Conservation (phyloP, 2,888 invertebrate genomes). For the Rhamnusium bicolor region DNA sequence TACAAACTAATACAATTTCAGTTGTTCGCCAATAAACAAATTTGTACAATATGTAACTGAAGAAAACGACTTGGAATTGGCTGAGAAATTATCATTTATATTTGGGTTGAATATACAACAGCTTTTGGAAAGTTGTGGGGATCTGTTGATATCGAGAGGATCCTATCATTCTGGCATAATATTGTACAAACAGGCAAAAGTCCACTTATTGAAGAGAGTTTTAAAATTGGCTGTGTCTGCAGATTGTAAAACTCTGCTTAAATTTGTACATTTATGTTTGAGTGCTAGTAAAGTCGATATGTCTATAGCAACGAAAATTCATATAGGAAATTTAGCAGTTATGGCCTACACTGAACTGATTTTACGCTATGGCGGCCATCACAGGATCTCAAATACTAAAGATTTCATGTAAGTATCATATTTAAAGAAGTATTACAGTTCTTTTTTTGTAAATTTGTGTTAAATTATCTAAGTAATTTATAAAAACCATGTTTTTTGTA, state of each 20-base stretch:
- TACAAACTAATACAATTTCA: conserved; percentile 47
- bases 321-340: conserved; percentile 78
- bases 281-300: conserved; percentile 73
- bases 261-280: conserved; percentile 75
- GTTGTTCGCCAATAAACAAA: conserved; percentile 71
- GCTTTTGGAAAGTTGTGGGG: conserved; percentile 85
- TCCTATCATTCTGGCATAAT: conserved; percentile 85
- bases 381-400: conserved; percentile 66
- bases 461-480: no score
- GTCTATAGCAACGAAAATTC: conserved; percentile 76
- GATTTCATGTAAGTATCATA: conserved; percentile 73
- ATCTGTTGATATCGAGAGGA: conserved; percentile 83
- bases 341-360: conserved; percentile 77
- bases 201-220: conserved; percentile 74
- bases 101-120: conserved; percentile 78
- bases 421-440: background rate
- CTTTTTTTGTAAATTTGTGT: no score
- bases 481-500: no score
- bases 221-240: conserved; percentile 77
- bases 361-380: conserved; percentile 67
- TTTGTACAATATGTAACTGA: conserved; percentile 75
- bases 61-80: conserved; percentile 73
- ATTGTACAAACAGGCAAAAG: conserved; percentile 80
- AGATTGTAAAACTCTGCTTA: conserved; percentile 76
- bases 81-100: conserved; percentile 75